Percentiles rank a stretch among this genome's conserved stretches.
Conservation (phyloP, 2,888 invertebrate genomes). For the Pristionchus entomophagus region DNA sequence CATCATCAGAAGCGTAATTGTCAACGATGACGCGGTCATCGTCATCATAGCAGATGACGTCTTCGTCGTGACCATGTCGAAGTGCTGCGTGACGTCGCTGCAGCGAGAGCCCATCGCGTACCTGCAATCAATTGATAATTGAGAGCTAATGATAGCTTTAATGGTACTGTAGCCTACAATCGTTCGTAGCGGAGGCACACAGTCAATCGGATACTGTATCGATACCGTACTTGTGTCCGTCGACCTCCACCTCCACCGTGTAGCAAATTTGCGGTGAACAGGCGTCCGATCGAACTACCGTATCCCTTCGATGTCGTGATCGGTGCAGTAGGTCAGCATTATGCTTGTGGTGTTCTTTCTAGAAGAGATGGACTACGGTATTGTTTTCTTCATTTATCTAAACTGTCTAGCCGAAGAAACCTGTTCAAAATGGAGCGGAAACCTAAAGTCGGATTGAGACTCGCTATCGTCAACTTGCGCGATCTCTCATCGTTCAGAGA, state of each 20-base stretch:
- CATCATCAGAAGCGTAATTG: neutral
- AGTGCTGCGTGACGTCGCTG: conserved; percentile 45
- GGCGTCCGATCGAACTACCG: neutral
- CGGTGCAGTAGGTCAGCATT: neutral
- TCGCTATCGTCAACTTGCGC: too few relatives aligned
- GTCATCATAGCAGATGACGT: neutral
- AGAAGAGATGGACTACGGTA: neutral
- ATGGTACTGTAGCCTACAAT: too few relatives aligned
- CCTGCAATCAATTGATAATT: too few relatives aligned
- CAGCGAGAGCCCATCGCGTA: conserved; percentile 45
- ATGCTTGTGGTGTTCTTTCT: neutral
- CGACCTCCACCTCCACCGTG: conserved; percentile 38
- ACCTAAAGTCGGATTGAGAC: too few relatives aligned
- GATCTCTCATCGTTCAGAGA: too few relatives aligned
- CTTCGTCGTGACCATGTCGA: conserved; percentile 43
- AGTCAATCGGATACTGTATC: too few relatives aligned
- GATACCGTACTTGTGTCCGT: conserved; percentile 20
- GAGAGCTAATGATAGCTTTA: too few relatives aligned
- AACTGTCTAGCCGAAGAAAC: too few relatives aligned
- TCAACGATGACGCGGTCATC: neutral
- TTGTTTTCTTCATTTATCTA: too few relatives aligned
- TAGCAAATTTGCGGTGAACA: conserved; percentile 26
- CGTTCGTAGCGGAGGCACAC: too few relatives aligned
- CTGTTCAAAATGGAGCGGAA: too few relatives aligned
- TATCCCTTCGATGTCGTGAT: neutral